These are phyloP conservation scores for Aeoliscus strigatus DNA, from an alignment of 2,797 vertebrate genomes.

Conservation along the genomic window DNA sequence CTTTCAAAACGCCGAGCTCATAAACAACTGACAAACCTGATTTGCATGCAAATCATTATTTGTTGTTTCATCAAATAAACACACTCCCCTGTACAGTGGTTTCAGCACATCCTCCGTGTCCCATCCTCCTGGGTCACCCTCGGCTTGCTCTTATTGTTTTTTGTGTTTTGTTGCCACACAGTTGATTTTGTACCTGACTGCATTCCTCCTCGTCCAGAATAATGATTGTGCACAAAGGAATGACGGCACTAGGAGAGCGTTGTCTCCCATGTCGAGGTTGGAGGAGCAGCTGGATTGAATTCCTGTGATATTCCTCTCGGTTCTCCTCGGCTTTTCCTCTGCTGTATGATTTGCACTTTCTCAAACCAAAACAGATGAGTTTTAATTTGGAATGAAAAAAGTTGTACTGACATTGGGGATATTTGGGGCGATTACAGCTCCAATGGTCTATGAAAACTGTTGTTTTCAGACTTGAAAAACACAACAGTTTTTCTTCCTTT, in stretches of 20 bases:
- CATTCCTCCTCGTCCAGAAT: slow-evolving; percentile 44
- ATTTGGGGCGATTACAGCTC: no score
- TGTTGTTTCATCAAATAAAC: slow-evolving; percentile 16
- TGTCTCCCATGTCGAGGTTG: slow-evolving; percentile 40
- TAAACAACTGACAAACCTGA: slow-evolving; percentile 29
- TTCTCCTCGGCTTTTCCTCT: slow-evolving; percentile 2
- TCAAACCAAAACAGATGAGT: not conserved
- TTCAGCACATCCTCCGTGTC: slow-evolving; percentile 4
- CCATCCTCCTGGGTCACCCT: slow-evolving; percentile 29
- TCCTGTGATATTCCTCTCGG: slow-evolving; percentile 23
- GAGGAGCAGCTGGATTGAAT: slow-evolving; percentile 50
- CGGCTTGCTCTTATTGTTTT: slow-evolving; percentile 37
- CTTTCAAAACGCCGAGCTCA: slow-evolving; percentile 24
- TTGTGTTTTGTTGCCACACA: slow-evolving; percentile 39
- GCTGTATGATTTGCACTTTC: not conserved
- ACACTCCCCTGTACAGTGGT: not conserved
- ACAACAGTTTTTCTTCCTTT: no score
- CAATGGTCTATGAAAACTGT: no score
- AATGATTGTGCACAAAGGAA: slow-evolving; percentile 43
- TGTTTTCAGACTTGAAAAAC: no score
- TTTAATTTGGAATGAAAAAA: no score
- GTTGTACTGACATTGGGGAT: no score
- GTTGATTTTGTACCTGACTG: slow-evolving; percentile 41
- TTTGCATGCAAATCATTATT: slow-evolving; percentile 52
- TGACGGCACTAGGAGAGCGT: slow-evolving; percentile 41